Evolutionary conservation across 2,888 invertebrate genomes (phyloP), one percentile per base, ranked within the genome.

Genomic region (Ceramica pisi): DNA sequence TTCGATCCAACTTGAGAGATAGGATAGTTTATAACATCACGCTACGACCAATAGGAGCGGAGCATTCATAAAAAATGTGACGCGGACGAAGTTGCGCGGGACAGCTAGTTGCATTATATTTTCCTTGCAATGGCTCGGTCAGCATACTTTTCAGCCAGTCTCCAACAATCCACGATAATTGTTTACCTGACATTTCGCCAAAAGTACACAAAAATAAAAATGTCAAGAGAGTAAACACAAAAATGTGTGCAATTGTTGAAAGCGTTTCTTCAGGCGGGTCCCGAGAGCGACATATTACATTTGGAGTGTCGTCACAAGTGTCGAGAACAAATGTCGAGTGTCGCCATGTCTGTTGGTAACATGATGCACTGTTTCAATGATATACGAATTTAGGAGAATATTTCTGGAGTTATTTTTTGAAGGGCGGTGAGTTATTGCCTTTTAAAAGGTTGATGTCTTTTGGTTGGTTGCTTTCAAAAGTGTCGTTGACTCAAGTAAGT

Each of bases 231-330:
- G 57, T 71, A 80, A 74, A 78, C 80, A 78, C 68, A 76, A 78
- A 80, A 81, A 78, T 75, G 73, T 83, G 75, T 67, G 75, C 82
- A 83, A 82, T 84, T 83, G 84, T 77, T 80, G 79, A 76, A 76
- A 84, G 78, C 74, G 59, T 83, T 84, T 80, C 78, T 84, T 79
- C 74, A 76, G 72, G 70, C 79, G 66, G 69, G 80, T 83, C 84
- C 81, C 80, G 83, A 70, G 86, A 86, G 81, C 82, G 81, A 86
- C 84, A 84, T 85, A 85, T 87, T 88, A 87, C 85, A 86, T 84
- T 83, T 82, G 70, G 75, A 80, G 82, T 81, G 84, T 84, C 81
- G 82, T 83, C 86, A 80, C 67, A 76, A 70, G 65, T 79, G 78
- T 78, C 83, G 74, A 59, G 70, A 66, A 79, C 80, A 78, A 81